These are phyloP conservation scores for Onychostoma macrolepis DNA, from an alignment of 2,113 vertebrate genomes.

Conservation along the genomic window DNA sequence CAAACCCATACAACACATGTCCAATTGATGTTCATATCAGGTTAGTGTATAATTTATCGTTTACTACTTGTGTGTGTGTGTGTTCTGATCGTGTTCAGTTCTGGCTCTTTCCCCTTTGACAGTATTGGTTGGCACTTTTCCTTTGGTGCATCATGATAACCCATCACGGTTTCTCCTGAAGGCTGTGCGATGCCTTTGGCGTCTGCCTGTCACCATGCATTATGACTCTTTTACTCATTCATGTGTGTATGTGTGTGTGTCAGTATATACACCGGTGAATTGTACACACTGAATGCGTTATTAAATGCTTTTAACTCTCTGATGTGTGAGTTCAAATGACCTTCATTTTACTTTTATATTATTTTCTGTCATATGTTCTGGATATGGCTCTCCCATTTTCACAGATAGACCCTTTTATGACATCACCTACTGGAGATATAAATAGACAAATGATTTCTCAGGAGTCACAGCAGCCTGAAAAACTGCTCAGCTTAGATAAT, in stretches of 20 bases:
- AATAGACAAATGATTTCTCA: slow-evolving; percentile 32
- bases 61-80: neutral
- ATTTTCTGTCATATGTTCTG: neutral
- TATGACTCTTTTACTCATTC: slow-evolving; percentile 12
- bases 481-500: neutral
- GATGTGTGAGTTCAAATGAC: neutral
- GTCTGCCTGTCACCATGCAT: slow-evolving; percentile 17
- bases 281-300: neutral
- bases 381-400: neutral
- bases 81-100: neutral
- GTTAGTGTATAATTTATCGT: neutral
- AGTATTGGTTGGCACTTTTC: neutral
- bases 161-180: slow-evolving; percentile 6
- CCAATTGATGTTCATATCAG: neutral
- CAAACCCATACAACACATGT: neutral
- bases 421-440: slow-evolving; percentile 23
- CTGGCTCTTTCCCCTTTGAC: neutral
- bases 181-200: neutral
- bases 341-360: neutral
- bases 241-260: neutral
- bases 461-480: neutral
- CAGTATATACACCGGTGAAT: neutral
- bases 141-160: neutral
- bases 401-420: neutral
- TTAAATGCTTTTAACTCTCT: neutral